These are phyloP conservation scores for Microplitis demolitor DNA, from an alignment of 1,140 invertebrate genomes.

Conservation along the genomic window DNA sequence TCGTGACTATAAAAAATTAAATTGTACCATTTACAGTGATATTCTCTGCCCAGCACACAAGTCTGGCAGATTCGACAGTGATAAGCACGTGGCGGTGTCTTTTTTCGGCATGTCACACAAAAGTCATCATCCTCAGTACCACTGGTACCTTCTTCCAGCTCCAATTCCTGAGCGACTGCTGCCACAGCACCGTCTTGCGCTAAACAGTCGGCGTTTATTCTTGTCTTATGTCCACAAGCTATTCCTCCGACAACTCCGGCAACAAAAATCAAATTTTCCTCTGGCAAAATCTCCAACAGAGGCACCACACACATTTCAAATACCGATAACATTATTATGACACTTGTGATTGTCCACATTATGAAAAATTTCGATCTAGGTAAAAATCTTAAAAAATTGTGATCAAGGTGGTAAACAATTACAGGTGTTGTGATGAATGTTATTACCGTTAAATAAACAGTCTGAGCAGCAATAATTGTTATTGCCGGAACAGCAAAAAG, in stretches of 20 bases:
- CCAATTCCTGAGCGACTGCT: constrained; percentile 38
- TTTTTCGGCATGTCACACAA: constrained; percentile 52
- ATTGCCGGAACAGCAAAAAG: constrained; percentile 68
- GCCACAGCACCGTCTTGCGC: constrained; percentile 38
- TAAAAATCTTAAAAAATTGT: constrained; percentile 66
- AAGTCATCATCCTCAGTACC: constrained; percentile 42
- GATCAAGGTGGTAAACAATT: constrained; percentile 67
- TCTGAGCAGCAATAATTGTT: constrained; percentile 66
- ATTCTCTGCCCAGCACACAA: constrained; percentile 53
- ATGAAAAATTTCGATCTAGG: constrained; percentile 71
- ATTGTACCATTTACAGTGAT: constrained; percentile 57
- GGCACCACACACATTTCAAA: constrained; percentile 70
- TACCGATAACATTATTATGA: constrained; percentile 67
- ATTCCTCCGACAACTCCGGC: constrained; percentile 63
- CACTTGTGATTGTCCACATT: constrained; percentile 70
- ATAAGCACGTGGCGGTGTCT: constrained; percentile 47
- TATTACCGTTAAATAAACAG: constrained; percentile 63
- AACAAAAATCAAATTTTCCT: constrained; percentile 71
- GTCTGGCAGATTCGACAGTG: constrained; percentile 56
- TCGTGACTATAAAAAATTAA: constrained; percentile 3
- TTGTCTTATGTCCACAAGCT: constrained; percentile 67
- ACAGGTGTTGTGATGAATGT: constrained; percentile 68
- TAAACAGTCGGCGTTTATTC: constrained; percentile 56
- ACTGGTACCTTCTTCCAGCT: constrained; percentile 47
- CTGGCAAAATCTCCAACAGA: constrained; percentile 68